A percentile compares a stretch with the other conserved stretches of the same genome.
These are phyloP conservation scores for Dendrophyllia cribrosa DNA, from an alignment of 64 coral and sea anemone genomes.

Conservation along the genomic window DNA sequence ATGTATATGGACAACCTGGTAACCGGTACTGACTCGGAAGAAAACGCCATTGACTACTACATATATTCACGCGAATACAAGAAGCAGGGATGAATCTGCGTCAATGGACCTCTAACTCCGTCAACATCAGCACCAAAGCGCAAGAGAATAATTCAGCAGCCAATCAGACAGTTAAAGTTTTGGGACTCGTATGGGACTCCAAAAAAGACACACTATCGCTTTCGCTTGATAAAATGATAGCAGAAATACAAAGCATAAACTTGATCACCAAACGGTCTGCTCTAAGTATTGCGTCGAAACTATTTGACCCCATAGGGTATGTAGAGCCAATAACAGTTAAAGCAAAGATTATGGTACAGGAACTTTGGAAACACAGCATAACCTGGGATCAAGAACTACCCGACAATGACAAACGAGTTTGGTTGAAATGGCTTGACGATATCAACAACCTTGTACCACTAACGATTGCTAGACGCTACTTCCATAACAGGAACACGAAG, in stretches of 20 bases:
- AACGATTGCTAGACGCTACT: constrained; percentile 27
- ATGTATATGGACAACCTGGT: no score
- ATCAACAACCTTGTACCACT: constrained; percentile 20
- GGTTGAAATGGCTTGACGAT: constrained; percentile 47
- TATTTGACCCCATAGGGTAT: constrained; percentile 52
- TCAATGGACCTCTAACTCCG: no score
- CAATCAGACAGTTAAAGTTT: constrained; percentile 48
- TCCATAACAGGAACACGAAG: neutral
- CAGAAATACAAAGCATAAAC: constrained; percentile 16
- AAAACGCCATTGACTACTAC: constrained; percentile 38
- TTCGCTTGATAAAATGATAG: constrained; percentile 28
- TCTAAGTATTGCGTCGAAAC: constrained; percentile 56
- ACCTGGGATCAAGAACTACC: constrained; percentile 58
- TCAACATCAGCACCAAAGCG: neutral
- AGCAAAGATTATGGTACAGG: constrained; percentile 41
- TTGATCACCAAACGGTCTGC: constrained; percentile 34
- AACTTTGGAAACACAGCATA: constrained; percentile 44
- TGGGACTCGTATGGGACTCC: constrained; percentile 56
- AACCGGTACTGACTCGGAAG: neutral
- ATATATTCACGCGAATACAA: constrained; percentile 17
- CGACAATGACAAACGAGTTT: constrained; percentile 20
- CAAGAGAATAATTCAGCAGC: neutral
- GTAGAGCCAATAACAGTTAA: constrained; percentile 25
- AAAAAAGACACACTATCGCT: constrained; percentile 50
- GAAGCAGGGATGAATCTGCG: constrained; percentile 55